Evolutionary conservation across 1,140 invertebrate genomes (phyloP).

Genomic region (Hylyphantes graminicola): DNA sequence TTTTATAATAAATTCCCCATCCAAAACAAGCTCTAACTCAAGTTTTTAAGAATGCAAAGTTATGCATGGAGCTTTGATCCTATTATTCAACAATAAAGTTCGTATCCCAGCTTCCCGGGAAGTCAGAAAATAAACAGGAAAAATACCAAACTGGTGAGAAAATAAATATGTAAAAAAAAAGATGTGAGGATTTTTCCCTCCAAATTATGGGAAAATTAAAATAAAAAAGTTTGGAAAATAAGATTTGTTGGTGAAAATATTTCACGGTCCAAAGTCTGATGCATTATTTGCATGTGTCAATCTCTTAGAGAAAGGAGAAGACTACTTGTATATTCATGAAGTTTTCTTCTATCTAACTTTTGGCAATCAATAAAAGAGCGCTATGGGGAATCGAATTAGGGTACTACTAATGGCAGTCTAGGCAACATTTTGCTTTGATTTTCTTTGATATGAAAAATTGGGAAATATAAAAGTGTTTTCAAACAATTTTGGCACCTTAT

Average conservation of each 20-base stretch:
- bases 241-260: slow-evolving; percentile 31
- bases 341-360: background rate
- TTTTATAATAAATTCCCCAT: slow-evolving; percentile 46
- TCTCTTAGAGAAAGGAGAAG: slow-evolving; percentile 9
- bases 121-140: slow-evolving; percentile 2
- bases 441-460: no score
- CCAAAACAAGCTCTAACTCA: slow-evolving; percentile 31
- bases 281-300: slow-evolving; percentile 57
- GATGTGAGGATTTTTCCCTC: slow-evolving; percentile 18
- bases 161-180: background rate
- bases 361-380: slow-evolving; percentile 33
- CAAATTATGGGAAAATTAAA: slow-evolving; percentile 23
- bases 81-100: slow-evolving; percentile 23
- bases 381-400: slow-evolving; percentile 47
- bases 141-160: slow-evolving; percentile 1
- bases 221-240: slow-evolving; percentile 24
- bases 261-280: slow-evolving; percentile 34
- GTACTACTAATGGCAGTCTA: slow-evolving; percentile 40
- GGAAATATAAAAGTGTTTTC: no score
- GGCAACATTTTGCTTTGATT: background rate
- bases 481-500: no score
- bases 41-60: slow-evolving; percentile 48
- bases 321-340: background rate
- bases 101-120: no score
- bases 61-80: slow-evolving; percentile 36